Conservation (phyloP, 2,113 vertebrate genomes). For the Malurus melanocephalus region DNA sequence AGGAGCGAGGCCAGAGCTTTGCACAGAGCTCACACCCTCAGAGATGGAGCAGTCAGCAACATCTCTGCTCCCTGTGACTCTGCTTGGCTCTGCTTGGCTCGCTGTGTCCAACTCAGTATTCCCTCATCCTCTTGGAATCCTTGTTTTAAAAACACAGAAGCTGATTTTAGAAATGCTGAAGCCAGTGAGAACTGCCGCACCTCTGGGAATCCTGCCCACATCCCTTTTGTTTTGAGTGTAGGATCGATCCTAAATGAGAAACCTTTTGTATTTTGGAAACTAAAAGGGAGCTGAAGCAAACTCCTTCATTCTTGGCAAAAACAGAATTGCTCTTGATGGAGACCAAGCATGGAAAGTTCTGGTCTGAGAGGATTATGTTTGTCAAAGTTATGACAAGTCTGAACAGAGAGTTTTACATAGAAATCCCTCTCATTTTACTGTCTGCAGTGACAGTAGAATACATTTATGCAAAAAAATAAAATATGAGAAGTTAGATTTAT, state of each 20-base stretch:
- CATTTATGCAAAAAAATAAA: conserved; percentile 31
- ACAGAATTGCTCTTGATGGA: conserved; percentile 4
- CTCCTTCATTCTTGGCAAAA: conserved; percentile 41
- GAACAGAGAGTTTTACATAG: background rate
- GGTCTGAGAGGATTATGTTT: conserved; percentile 37
- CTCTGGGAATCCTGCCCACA: conserved; percentile 50
- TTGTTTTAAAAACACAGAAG: conserved; percentile 47
- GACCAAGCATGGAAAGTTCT: conserved; percentile 45
- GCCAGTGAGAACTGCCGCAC: conserved; percentile 7
- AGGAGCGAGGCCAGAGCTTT: too few relatives aligned
- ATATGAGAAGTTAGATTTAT: conserved; percentile 35
- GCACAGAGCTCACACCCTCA: background rate
- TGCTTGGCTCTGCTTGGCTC: background rate
- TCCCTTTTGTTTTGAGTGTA: conserved; percentile 48
- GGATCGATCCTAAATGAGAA: conserved; percentile 39
- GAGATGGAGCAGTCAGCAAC: background rate
- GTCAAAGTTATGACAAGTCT: conserved; percentile 46
- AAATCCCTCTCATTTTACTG: conserved; percentile 24
- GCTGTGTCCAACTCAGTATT: background rate
- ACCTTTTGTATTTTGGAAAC: conserved; percentile 42
- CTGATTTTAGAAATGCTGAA: conserved; percentile 39
- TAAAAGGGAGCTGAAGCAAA: conserved; percentile 23
- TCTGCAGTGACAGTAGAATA: background rate
- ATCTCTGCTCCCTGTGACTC: background rate
- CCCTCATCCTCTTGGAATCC: conserved; percentile 40